These are phyloP conservation scores for Dipodomys merriami DNA, from an alignment of 2,113 vertebrate species.

Conservation along the genomic window DNA sequence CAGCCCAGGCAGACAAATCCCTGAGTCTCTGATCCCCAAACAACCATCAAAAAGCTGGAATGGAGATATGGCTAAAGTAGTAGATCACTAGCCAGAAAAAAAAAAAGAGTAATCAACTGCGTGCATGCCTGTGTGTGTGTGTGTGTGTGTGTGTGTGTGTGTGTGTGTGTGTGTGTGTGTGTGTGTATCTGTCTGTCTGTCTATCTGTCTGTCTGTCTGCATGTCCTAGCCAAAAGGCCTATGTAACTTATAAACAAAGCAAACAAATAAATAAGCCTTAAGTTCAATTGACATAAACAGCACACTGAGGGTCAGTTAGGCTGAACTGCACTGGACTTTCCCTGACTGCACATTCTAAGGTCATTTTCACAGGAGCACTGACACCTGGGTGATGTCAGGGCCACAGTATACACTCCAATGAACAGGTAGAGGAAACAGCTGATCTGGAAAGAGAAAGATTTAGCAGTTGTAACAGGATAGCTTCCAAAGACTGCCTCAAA, in stretches of 20 bases:
- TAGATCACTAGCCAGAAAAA: too few relatives aligned
- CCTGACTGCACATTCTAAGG: neutral
- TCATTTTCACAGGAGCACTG: neutral
- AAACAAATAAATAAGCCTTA: neutral
- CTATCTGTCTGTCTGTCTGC: too few relatives aligned
- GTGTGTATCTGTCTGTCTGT: too few relatives aligned
- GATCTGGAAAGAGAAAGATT: neutral
- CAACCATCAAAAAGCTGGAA: too few relatives aligned
- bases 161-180: too few relatives aligned
- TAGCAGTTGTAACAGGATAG: neutral
- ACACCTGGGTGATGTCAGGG: neutral
- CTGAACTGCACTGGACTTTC: accelerated
- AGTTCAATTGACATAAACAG: neutral
- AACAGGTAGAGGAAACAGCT: neutral
- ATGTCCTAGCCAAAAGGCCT: neutral
- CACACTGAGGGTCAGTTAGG: neutral
- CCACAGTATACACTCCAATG: neutral
- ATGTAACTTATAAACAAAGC: neutral
- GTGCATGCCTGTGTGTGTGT: too few relatives aligned
- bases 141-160: too few relatives aligned
- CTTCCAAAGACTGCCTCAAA: neutral
- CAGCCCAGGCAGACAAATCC: too few relatives aligned
- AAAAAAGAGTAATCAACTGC: too few relatives aligned
- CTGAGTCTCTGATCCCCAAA: too few relatives aligned
- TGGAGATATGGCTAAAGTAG: too few relatives aligned